Evolutionary conservation across 2,797 vertebrate genomes (phyloP), one percentile per base, ranked within the genome.

Genomic region (Protosalanx chinensis): DNA sequence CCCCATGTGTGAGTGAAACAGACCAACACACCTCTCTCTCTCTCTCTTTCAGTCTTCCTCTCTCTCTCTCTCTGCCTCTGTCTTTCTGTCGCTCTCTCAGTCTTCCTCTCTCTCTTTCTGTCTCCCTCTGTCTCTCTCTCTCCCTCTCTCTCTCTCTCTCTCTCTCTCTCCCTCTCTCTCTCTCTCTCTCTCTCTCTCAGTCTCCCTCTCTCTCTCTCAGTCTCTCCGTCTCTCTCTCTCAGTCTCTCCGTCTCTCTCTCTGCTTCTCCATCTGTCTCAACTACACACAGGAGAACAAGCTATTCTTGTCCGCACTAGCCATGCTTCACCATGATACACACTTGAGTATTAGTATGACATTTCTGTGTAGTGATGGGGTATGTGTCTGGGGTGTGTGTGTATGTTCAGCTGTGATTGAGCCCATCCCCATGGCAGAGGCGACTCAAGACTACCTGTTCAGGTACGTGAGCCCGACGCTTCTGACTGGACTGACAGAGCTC

Each of bases 401-500:
- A 58, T 73, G 85, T 89, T 18, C 84, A 98, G 97, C 89, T 72
- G 74, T 95, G 65, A 76, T 93, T 51, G 96, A 98, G 83, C 93
- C 94, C 0, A 79, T 96, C 83, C 92, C 92, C 7, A 46, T 79
- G 75, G 94, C 85, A 75, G 90, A 93, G 62, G 90, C 88, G 79
- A 93, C 92, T 5, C 88, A 89, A 67, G 94, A 96, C 84, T 99
- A 98, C 90, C 77, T 99, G 85, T 93, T 85, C 79, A 89, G 85
- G 41, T 89, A 90, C 20, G 87, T 99, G 27, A 96, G 86, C 70
- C 94, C 96, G 46, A 95, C 93, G 0, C 88, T 99, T 65, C 86
- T 96, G 1, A 78, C 75, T 4, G 98, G 96, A 83, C 95, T 99
- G 68, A 95, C 93, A 1, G 93, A 95, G 1, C 92, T 99, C 81